These are phyloP conservation scores for Tapirus indicus DNA, from an alignment of 2,797 vertebrate species.

Conservation along the genomic window DNA sequence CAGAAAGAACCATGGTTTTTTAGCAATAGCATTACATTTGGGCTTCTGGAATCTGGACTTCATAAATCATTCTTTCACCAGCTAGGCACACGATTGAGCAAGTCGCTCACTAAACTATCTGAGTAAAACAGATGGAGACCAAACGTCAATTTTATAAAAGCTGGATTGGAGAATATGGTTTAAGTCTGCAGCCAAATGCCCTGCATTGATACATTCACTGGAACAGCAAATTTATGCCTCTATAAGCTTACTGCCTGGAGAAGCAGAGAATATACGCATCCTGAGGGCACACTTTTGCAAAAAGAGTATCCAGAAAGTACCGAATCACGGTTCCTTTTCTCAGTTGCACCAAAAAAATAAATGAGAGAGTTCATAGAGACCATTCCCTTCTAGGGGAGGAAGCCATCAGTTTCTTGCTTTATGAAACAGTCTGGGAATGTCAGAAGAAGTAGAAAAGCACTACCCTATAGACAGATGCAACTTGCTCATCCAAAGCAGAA, in stretches of 20 bases:
- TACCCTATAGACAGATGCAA: background rate
- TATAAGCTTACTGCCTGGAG: background rate
- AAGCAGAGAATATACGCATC: background rate
- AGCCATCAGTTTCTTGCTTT: background rate
- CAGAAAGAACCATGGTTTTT: background rate
- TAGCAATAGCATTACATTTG: background rate
- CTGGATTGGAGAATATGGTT: background rate
- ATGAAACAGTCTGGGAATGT: background rate
- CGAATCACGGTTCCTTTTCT: background rate
- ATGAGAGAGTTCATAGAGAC: background rate
- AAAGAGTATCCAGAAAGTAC: background rate
- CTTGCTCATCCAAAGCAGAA: background rate
- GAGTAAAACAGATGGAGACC: constrained; percentile 44
- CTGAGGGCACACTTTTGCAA: background rate
- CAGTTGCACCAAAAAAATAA: background rate
- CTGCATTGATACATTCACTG: background rate
- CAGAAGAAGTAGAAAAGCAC: background rate
- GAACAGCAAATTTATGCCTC: background rate
- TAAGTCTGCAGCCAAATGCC: background rate
- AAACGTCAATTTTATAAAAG: constrained; percentile 32
- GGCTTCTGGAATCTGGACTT: background rate
- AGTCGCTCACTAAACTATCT: background rate
- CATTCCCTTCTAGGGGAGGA: background rate
- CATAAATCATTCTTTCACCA: background rate
- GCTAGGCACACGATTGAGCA: background rate